phyloP scores from a whole-genome alignment of 2,888 invertebrate species.

The Rhyacophila evoluta region DNA sequence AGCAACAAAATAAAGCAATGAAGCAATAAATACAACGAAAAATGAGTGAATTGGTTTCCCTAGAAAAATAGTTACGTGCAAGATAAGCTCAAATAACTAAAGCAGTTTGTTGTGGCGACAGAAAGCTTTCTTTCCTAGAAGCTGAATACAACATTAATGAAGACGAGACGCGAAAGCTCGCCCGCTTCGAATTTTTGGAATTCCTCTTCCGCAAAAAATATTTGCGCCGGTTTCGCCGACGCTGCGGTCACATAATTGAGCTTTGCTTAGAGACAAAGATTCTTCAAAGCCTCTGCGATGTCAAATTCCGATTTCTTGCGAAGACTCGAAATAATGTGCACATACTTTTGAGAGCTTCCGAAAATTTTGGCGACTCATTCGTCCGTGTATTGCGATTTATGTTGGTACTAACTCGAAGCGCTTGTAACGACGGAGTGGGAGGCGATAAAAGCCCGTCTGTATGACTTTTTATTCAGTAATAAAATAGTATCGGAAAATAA shows the following conservation, averaged over 20 bases:
- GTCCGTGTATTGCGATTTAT: conserved; percentile 5
- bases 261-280: conserved; percentile 23
- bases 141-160: conserved; percentile 41
- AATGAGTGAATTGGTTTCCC: not conserved
- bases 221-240: conserved; percentile 39
- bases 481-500: too few species aligned
- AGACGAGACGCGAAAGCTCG: conserved; percentile 45
- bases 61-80: not conserved
- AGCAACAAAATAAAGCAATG: too few species aligned
- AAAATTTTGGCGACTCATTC: conserved; percentile 19
- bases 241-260: conserved; percentile 47
- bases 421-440: not conserved
- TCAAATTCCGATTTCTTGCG: conserved; percentile 20
- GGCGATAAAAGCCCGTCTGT: not conserved
- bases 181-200: conserved; percentile 42
- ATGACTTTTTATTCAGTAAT: too few species aligned
- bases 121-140: conserved; percentile 44
- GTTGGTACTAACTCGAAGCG: not conserved
- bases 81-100: not conserved
- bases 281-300: conserved; percentile 10
- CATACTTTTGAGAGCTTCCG: conserved; percentile 3
- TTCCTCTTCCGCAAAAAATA: conserved; percentile 47
- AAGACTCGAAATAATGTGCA: conserved; percentile 11
- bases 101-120: conserved; percentile 14
- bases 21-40: not conserved